Conservation (phyloP, 2,113 vertebrate species). For the Petrocephalus zakoni region DNA sequence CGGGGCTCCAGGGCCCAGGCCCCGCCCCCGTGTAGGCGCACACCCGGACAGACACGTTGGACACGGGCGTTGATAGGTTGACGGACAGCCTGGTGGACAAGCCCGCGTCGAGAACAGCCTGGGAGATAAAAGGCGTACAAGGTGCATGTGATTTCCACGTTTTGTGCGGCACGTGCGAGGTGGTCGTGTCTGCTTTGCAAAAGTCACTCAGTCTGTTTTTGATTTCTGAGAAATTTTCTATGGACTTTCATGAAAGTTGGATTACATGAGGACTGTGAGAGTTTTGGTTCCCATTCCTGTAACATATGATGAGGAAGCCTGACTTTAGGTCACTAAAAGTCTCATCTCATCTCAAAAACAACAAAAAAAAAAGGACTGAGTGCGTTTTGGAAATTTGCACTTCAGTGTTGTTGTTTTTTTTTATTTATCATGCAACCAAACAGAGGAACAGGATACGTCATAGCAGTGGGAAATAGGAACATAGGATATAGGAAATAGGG, state of each 20-base stretch:
- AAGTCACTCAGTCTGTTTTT: not conserved
- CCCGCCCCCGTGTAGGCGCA: constrained; percentile 74
- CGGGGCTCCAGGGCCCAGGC: constrained; percentile 74
- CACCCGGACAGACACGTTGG: constrained; percentile 70
- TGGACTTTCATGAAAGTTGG: not conserved
- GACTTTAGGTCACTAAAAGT: not conserved
- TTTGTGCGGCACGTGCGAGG: no score
- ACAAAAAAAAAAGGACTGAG: not conserved
- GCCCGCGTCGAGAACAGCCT: constrained; percentile 65
- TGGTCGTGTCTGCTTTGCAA: no score
- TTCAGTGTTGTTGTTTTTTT: not conserved
- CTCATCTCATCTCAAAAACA: not conserved
- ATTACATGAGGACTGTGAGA: not conserved
- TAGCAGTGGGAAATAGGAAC: no score
- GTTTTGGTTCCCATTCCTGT: not conserved
- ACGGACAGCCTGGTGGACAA: constrained; percentile 62
- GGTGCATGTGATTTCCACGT: no score
- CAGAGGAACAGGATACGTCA: no score
- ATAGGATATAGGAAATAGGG: no score
- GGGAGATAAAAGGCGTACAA: constrained; percentile 8
- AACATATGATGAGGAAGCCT: not conserved
- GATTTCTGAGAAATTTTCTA: not conserved
- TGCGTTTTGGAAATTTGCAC: not conserved
- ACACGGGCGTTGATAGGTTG: constrained; percentile 59
- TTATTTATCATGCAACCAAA: no score